Percentiles rank a stretch among this genome's conserved stretches.
Evolutionary conservation across 2,888 invertebrate species (phyloP).

Genomic region (Cylloceria caligata): DNA sequence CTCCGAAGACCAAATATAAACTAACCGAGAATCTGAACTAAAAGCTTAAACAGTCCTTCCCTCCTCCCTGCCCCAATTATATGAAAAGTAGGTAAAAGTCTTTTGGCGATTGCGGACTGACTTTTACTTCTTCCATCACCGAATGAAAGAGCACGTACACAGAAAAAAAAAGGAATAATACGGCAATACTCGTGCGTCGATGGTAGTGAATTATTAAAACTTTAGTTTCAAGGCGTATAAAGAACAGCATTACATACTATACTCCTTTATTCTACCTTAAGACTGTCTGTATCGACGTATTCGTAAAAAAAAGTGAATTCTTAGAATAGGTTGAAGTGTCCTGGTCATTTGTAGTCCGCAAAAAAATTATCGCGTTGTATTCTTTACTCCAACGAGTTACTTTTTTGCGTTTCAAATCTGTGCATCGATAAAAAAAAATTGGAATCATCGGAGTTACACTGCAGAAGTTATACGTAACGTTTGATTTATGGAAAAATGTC

Average conservation of each 20-base stretch:
- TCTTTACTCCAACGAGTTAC: not conserved
- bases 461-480: not conserved
- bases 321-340: slow-evolving; percentile 3
- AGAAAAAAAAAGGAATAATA: not conserved
- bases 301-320: not conserved
- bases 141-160: not conserved
- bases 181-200: not conserved
- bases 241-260: not conserved
- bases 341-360: not conserved
- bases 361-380: not conserved
- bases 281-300: not conserved
- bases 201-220: slow-evolving; percentile 33
- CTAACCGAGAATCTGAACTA: slow-evolving; percentile 9
- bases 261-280: not conserved
- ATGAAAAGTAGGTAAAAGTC: slow-evolving; percentile 30
- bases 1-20: slow-evolving; percentile 34
- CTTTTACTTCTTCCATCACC: slow-evolving; percentile 13
- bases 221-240: not conserved
- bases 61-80: slow-evolving; percentile 22
- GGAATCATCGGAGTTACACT: not conserved
- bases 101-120: slow-evolving; percentile 4
- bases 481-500: not conserved
- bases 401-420: not conserved
- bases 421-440: not conserved
- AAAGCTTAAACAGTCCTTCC: slow-evolving; percentile 29